Percentiles rank a stretch among this genome's conserved stretches.
Evolutionary conservation across 1,140 invertebrate genomes (phyloP).

Genomic region (Philopotamus ludificatus): DNA sequence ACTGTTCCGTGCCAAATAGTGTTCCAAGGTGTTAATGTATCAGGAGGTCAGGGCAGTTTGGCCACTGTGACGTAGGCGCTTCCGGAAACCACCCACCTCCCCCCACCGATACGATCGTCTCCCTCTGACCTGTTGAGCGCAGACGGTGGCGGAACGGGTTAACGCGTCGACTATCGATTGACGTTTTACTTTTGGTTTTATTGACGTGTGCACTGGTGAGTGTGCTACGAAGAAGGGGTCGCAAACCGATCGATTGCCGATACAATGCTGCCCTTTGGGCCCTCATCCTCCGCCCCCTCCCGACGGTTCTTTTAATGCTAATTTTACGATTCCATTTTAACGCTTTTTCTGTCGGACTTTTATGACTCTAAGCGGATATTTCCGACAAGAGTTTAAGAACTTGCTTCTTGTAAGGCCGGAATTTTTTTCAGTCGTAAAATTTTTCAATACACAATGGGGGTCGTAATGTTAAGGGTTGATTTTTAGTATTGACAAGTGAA

Average conservation of each 20-base stretch:
- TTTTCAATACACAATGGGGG: too few species aligned
- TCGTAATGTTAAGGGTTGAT: too few species aligned
- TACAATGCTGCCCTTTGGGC: too few species aligned
- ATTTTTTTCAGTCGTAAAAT: too few species aligned
- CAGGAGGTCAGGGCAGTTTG: slow-evolving; percentile 24
- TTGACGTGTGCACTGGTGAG: background rate
- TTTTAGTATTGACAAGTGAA: too few species aligned
- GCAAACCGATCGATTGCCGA: background rate
- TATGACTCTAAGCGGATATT: too few species aligned
- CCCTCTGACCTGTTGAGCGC: background rate
- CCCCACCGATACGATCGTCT: background rate
- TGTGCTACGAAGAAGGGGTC: background rate
- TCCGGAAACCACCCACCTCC: background rate
- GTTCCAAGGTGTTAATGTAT: slow-evolving; percentile 26
- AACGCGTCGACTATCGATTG: background rate
- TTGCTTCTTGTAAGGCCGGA: too few species aligned
- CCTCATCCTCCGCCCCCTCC: too few species aligned
- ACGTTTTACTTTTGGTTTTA: slow-evolving; percentile 7
- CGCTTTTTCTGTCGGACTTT: too few species aligned
- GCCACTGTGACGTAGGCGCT: slow-evolving; percentile 14
- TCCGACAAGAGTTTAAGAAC: too few species aligned
- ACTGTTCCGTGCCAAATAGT: slow-evolving; percentile 21
- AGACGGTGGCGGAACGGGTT: background rate
- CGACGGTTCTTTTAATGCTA: too few species aligned
- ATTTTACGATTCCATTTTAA: too few species aligned